Percentiles rank a stretch among this genome's conserved stretches.
These are phyloP conservation scores for Mobula hypostoma DNA, from an alignment of 2,113 vertebrate species.

Conservation along the genomic window DNA sequence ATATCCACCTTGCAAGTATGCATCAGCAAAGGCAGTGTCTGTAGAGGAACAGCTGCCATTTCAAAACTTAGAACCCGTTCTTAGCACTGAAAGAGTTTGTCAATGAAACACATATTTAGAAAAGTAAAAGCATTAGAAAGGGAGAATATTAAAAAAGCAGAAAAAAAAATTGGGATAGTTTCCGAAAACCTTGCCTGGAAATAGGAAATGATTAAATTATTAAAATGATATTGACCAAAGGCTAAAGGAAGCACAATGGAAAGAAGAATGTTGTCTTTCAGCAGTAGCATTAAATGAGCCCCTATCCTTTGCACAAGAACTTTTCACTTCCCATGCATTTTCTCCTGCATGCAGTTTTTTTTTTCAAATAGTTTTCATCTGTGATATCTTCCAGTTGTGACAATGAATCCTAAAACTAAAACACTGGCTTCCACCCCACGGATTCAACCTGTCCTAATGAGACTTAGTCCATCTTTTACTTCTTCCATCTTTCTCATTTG, in stretches of 20 bases:
- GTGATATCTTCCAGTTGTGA: background rate
- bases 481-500: background rate
- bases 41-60: background rate
- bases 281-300: background rate
- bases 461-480: background rate
- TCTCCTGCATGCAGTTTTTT: background rate
- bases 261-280: background rate
- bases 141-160: too few species aligned
- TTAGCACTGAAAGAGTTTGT: too few species aligned
- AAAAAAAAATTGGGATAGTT: too few species aligned
- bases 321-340: background rate
- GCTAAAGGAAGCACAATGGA: background rate
- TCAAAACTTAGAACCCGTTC: too few species aligned
- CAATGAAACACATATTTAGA: too few species aligned
- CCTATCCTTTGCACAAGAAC: background rate
- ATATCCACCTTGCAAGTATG: background rate
- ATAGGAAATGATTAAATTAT: background rate
- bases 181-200: too few species aligned
- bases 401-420: background rate
- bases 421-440: background rate
- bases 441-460: background rate
- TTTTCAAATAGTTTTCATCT: background rate
- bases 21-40: background rate
- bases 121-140: too few species aligned
- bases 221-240: background rate